Evolutionary conservation across 2,797 vertebrate genomes (phyloP).

Genomic region (Myripristis murdjan): DNA sequence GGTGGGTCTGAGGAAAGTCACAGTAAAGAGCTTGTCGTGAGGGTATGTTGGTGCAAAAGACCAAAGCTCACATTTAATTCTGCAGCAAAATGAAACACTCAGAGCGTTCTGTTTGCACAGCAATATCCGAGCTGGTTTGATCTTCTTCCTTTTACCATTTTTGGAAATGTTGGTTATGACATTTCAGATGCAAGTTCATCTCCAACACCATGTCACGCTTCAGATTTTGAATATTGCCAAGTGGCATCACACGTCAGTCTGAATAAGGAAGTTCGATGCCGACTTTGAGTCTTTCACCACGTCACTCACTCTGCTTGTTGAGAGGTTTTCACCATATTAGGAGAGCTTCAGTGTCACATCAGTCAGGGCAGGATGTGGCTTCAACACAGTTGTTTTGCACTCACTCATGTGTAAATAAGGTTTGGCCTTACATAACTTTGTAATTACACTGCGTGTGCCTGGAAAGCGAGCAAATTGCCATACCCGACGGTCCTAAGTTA

Average conservation of each 20-base stretch:
- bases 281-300: conserved; percentile 62
- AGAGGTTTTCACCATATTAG: conserved; percentile 87
- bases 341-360: conserved; percentile 74
- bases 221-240: conserved; percentile 32
- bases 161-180: not conserved
- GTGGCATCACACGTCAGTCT: conserved; percentile 27
- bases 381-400: conserved; percentile 30
- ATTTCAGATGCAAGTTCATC: not conserved
- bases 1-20: conserved; percentile 76
- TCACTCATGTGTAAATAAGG: not conserved
- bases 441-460: conserved; percentile 11
- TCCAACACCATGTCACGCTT: not conserved
- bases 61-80: not conserved
- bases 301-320: conserved; percentile 65
- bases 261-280: conserved; percentile 84
- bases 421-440: not conserved
- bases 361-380: conserved; percentile 83
- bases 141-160: conserved; percentile 11
- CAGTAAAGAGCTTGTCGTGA: too few relatives aligned
- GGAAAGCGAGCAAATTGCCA: conserved; percentile 14
- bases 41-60: too few relatives aligned
- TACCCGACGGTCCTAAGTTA: not conserved
- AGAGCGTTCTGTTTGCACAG: not conserved
- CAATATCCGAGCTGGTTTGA: not conserved
- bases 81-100: not conserved